Base-by-base conservation (phyloP, 2,888 invertebrate genomes). In the Nebria brevicollis region DNA sequence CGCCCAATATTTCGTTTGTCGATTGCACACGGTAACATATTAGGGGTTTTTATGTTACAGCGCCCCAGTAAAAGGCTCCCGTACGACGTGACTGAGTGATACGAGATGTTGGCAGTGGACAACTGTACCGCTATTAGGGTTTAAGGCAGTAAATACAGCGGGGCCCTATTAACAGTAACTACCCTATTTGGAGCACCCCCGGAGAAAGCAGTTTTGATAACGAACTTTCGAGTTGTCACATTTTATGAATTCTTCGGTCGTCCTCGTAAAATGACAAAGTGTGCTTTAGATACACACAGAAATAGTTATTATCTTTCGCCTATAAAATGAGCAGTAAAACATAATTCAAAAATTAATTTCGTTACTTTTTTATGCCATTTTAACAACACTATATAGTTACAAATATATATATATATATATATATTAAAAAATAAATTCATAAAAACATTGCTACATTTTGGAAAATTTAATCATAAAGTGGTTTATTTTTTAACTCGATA, bases 81-180 rank as follows among this genome's bases (percentile, higher is more conserved):
- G 34, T 34, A 4, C 34, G 4, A 34, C 34, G 2, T 5, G 34
- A 34, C 34, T 34, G 34, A 34, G 64, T 68, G 34, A 74, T 70
- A 26, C 75, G 34, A 65, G 11, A 34, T 65, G 34, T 65, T 76
- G 72, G 42, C 20, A n/a, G 20, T 76, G 81, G 70, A 1, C 72
- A 42, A 81, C 72, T 81, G 65, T 25, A 68, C 74, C 83, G 83
- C 85, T 85, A 86, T 85, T 85, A 85, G 85, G 84, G 83, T 84
- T 83, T 78, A 72, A 84, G 84, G 85, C 85, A 86, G 86, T 86
- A 86, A 86, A 86, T 86, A 85, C 85, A 85, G 84, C 84, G 84
- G 84, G 85, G 85, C 83, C 85, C 86, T 86, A 82, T 77, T 82
- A 77, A 77, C 81, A 81, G 81, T 81, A 81, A 81, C 81, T 81